Base-by-base conservation (phyloP, 1,140 invertebrate species). In the Vollenhovia emeryi region DNA sequence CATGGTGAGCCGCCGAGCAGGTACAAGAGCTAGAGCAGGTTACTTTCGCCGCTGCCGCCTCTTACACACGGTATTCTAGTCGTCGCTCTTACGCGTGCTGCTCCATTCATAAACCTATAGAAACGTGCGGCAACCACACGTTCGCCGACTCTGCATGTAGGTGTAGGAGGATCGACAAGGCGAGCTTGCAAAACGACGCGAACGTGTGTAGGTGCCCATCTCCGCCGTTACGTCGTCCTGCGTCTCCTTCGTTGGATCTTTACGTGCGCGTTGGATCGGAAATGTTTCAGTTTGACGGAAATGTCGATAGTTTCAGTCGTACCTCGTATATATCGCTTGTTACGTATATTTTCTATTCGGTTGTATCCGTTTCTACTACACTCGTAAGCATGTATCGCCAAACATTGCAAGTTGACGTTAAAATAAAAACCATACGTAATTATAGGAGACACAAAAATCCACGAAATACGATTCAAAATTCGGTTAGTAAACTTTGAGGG, bases 41-140 rank as follows among this genome's bases (percentile, higher is more conserved):
- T 93, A 93, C 93, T 94, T 94, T 94, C 93, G 93, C 93, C 91
- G 93, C 91, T 90, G 88, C 87, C 85, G 91, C 64, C 79, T 83
- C 91, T 82, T 73, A 71, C 66, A 91, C 89, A 87, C 91, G 76
- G 89, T 92, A 91, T 93, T 93, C 91, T 92, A 93, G 90, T 92
- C 82, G 91, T 91, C 91, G 93, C 90, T n/a, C n/a, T 90, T 93
- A 93, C 93, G 93, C 91, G 92, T 92, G 92, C 92, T 90, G 71
- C 84, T 91, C 86, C 93, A 93, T 94, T 93, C 93, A 94, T 93
- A 92, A 93, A 92, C 68, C 82, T 87, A 91, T 86, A 74, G 66
- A 84, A 83, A 86, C 87, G 86, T 88, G 78, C 84, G 52, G 62
- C 64, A 68, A n/a, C n/a, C n/a, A n/a, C n/a, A n/a, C n/a, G n/a